phyloP scores from a whole-genome alignment of 2,113 vertebrate genomes.

The Gracilinanus agilis region DNA sequence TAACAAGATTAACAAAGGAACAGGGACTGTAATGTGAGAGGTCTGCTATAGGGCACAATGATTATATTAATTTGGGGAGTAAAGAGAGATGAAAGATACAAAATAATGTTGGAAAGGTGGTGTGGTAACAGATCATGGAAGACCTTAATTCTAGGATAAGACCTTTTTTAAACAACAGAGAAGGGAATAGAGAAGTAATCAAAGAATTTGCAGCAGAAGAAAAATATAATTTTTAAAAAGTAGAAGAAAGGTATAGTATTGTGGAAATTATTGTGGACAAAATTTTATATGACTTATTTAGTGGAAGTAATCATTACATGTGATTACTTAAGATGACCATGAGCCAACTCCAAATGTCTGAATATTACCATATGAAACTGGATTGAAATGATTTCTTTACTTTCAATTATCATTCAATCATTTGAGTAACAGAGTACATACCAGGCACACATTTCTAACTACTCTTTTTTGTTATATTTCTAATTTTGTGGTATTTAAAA shows the following conservation, averaged over 20 bases:
- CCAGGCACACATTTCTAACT: no score
- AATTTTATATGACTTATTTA: not conserved
- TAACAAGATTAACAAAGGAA: not conserved
- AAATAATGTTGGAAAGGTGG: not conserved
- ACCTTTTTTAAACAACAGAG: no score
- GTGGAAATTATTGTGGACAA: not conserved
- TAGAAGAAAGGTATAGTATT: not conserved
- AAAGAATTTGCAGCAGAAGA: not conserved
- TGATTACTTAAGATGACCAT: not conserved
- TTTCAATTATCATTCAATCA: no score
- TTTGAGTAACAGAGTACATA: no score
- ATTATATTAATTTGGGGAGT: not conserved
- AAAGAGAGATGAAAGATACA: not conserved
- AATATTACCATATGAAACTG: no score
- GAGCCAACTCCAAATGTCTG: no score
- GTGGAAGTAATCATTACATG: not conserved
- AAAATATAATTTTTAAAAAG: not conserved
- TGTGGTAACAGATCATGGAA: not conserved
- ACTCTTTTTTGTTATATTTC: no score
- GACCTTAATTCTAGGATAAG: not conserved
- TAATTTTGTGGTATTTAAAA: no score
- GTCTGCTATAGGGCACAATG: not conserved
- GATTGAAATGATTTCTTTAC: no score
- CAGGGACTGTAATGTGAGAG: not conserved
- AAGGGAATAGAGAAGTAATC: no score